Percentiles rank a stretch among this genome's conserved stretches.
phyloP scores from a whole-genome alignment of 2,888 invertebrate genomes.

The Flexamia atlantica region DNA sequence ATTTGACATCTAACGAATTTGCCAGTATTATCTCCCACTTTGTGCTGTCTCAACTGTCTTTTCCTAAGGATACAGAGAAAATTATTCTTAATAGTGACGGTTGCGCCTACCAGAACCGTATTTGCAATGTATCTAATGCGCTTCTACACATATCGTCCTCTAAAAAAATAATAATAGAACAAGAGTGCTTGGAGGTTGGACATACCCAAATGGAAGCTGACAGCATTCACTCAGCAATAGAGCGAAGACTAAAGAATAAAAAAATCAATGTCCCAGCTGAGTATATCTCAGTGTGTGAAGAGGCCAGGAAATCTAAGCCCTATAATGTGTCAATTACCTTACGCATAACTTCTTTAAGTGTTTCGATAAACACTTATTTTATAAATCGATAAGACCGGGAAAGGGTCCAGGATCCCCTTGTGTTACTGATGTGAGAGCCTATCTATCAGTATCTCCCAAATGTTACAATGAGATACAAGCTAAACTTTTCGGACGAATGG shows the following conservation, averaged over 20 bases:
- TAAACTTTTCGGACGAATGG: too few species aligned
- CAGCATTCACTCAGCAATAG: conserved; percentile 53
- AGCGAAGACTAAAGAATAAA: conserved; percentile 31
- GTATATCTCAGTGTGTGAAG: conserved; percentile 10
- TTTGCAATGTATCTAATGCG: conserved; percentile 33
- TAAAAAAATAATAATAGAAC: conserved; percentile 45
- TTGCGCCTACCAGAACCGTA: conserved; percentile 53
- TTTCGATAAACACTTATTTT: conserved; percentile 4
- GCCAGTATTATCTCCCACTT: conserved; percentile 47
- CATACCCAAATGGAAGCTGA: conserved; percentile 61
- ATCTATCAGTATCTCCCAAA: too few species aligned
- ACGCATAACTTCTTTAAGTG: conserved; percentile 23
- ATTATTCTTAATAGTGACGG: conserved; percentile 55
- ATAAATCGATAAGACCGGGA: conserved; percentile 43
- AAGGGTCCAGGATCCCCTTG: conserved; percentile 15
- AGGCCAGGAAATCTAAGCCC: conserved; percentile 29
- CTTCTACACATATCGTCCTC: conserved; percentile 46
- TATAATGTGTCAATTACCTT: not conserved
- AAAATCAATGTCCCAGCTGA: conserved; percentile 61
- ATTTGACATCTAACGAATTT: conserved; percentile 59
- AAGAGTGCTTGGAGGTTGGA: conserved; percentile 54
- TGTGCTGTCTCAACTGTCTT: conserved; percentile 41
- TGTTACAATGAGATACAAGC: too few species aligned
- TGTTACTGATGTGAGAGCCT: conserved; percentile 41
- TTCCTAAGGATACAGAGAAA: conserved; percentile 48